Evolutionary conservation across 2,888 invertebrate genomes (phyloP).

Genomic region (Opisthograptis luteolata): DNA sequence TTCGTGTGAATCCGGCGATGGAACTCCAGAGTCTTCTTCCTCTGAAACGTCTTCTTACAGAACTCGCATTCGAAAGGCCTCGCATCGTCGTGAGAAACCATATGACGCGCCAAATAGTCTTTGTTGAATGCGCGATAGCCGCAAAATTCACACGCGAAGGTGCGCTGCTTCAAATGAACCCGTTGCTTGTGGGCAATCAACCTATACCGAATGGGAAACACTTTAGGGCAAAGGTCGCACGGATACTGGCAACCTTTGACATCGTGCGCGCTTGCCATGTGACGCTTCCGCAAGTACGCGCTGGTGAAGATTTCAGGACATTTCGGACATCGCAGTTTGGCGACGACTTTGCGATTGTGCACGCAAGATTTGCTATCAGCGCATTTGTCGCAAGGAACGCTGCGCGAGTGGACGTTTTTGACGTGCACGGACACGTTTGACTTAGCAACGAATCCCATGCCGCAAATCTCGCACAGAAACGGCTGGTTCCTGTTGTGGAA

Average conservation of each 20-base stretch:
- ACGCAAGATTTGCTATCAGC: conserved; percentile 22
- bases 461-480: conserved; percentile 64
- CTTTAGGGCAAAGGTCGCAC: conserved; percentile 62
- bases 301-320: conserved; percentile 61
- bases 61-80: conserved; percentile 82
- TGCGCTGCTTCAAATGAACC: conserved; percentile 66
- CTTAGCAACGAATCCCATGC: conserved; percentile 61
- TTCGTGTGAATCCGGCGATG: conserved; percentile 84
- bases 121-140: conserved; percentile 69
- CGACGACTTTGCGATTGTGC: conserved; percentile 1
- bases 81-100: conserved; percentile 81
- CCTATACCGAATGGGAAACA: conserved; percentile 58
- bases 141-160: conserved; percentile 63
- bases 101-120: conserved; percentile 78
- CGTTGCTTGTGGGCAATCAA: conserved; percentile 59
- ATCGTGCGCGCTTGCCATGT: conserved; percentile 65
- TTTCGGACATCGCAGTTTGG: conserved; percentile 56
- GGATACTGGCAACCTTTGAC: conserved; percentile 58
- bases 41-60: conserved; percentile 84
- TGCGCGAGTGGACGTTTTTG: conserved; percentile 49
- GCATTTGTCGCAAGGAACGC: conserved; percentile 47
- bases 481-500: conserved; percentile 52
- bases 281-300: conserved; percentile 61
- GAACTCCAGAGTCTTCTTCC: conserved; percentile 81
- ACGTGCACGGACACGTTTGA: conserved; percentile 59